Conservation (phyloP, 2,113 vertebrate genomes). For the Porphyrio hochstetteri region DNA sequence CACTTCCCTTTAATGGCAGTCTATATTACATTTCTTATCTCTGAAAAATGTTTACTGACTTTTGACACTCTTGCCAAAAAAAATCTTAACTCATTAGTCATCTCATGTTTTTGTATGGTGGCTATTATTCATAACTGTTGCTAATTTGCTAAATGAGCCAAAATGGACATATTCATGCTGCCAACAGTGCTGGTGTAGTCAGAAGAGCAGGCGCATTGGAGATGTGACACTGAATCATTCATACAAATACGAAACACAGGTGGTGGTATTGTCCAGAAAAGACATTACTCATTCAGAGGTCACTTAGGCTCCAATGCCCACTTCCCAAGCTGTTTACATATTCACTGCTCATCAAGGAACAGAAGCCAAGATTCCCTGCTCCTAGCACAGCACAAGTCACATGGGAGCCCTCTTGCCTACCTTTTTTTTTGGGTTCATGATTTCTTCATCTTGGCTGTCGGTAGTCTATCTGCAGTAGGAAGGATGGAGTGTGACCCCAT, state of each 20-base stretch:
- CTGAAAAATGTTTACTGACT: background rate
- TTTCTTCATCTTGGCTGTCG: background rate
- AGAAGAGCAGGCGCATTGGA: background rate
- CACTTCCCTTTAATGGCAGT: background rate
- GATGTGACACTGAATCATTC: background rate
- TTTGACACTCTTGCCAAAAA: background rate
- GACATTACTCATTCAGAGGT: background rate
- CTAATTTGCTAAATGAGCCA: background rate
- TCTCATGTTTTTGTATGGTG: background rate
- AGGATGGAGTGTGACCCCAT: slow-evolving; percentile 51
- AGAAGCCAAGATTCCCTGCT: background rate
- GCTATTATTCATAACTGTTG: background rate
- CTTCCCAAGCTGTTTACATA: background rate
- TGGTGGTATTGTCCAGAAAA: background rate
- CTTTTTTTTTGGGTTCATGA: background rate
- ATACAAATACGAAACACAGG: background rate
- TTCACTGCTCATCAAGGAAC: background rate
- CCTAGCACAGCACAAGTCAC: background rate
- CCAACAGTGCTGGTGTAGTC: background rate
- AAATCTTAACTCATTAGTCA: background rate
- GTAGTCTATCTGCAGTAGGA: background rate
- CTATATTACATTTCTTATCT: background rate
- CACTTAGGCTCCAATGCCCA: background rate
- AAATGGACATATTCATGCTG: background rate
- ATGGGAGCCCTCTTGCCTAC: background rate